Evolutionary conservation across 2,113 vertebrate genomes (phyloP).

Genomic region (Notothenia coriiceps): DNA sequence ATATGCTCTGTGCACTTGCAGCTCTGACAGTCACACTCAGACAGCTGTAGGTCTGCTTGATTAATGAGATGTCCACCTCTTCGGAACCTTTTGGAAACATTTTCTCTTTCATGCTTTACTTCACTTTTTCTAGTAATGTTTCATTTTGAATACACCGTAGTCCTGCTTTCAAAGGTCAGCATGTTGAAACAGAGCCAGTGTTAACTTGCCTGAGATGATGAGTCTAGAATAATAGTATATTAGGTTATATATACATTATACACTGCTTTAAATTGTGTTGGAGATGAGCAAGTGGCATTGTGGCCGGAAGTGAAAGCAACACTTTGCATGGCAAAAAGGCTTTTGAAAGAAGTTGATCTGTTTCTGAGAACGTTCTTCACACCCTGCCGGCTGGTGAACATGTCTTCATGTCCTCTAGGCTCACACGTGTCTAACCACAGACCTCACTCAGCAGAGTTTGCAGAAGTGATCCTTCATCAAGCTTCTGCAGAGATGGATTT

Average conservation of each 20-base stretch:
- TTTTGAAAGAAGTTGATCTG: background rate
- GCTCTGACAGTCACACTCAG: no score
- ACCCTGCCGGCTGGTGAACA: background rate
- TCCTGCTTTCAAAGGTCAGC: background rate
- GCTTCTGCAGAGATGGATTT: no score
- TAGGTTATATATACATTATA: background rate
- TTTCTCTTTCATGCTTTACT: background rate
- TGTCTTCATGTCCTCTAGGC: background rate
- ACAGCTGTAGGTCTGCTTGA: no score
- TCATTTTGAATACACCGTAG: background rate
- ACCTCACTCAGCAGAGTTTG: background rate
- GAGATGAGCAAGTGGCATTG: background rate
- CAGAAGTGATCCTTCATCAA: background rate
- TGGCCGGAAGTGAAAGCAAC: background rate
- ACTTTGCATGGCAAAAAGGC: background rate
- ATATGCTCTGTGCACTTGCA: background rate
- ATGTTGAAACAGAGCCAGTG: background rate
- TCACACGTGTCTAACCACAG: conserved; percentile 14
- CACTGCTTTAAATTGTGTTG: background rate
- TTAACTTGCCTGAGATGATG: background rate
- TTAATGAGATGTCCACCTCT: no score
- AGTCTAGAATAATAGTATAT: background rate
- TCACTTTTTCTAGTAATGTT: background rate
- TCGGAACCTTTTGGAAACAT: background rate
- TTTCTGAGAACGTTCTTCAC: conserved; percentile 11